Conservation (phyloP, 2,113 vertebrate genomes). For the Xiphophorus hellerii region DNA sequence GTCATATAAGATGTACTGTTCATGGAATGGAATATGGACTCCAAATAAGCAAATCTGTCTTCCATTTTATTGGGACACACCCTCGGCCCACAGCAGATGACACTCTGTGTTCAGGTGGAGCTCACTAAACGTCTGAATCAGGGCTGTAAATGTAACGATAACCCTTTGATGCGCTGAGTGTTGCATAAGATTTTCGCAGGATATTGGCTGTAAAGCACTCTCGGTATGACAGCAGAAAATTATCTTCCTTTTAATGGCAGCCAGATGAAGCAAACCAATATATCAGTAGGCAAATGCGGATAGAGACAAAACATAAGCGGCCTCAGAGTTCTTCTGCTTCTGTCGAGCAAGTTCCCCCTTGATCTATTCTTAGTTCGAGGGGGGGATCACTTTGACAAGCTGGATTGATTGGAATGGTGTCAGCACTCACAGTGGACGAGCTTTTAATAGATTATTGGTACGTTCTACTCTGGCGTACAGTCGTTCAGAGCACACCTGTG, state of each 20-base stretch:
- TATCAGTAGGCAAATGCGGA: neutral
- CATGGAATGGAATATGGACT: conserved; percentile 22
- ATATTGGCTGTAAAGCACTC: neutral
- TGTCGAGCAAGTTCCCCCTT: neutral
- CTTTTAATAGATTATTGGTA: conserved; percentile 64
- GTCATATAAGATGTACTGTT: conserved; percentile 11
- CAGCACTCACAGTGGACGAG: conserved; percentile 35
- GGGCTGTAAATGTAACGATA: conserved; percentile 37
- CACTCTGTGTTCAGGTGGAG: conserved; percentile 7
- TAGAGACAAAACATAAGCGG: conserved; percentile 1
- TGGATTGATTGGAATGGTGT: conserved; percentile 68
- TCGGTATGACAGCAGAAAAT: neutral
- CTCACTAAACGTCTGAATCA: conserved; percentile 5
- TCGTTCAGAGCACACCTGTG: conserved; percentile 22
- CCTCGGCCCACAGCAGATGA: conserved; percentile 17
- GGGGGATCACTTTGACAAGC: conserved; percentile 50
- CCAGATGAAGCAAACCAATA: conserved; percentile 1
- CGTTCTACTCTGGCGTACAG: conserved; percentile 12
- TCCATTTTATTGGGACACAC: conserved; percentile 30
- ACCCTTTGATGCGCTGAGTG: conserved; percentile 1
- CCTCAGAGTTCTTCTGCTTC: conserved; percentile 7
- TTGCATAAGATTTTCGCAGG: conserved; percentile 10
- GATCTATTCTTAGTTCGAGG: conserved; percentile 58
- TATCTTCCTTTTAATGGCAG: neutral
- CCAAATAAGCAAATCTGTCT: conserved; percentile 49